phyloP scores from a whole-genome alignment of 2,797 vertebrate species.

The Syndactyla subalaris region DNA sequence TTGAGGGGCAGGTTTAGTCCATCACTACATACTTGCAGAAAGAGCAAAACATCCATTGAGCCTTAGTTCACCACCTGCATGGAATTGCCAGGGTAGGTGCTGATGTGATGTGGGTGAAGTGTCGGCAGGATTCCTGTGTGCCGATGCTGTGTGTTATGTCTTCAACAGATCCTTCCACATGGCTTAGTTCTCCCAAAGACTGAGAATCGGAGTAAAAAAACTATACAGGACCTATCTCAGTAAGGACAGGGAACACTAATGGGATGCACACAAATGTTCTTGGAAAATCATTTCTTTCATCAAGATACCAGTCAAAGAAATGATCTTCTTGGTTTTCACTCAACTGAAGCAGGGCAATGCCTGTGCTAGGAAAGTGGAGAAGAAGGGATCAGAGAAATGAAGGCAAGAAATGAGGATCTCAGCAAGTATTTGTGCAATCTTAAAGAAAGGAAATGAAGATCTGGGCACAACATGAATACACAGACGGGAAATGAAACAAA shows the following conservation, averaged over 20 bases:
- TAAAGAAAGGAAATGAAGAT: not conserved
- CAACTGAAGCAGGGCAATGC: not conserved
- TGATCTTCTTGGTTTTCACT: not conserved
- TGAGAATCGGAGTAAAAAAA: not conserved
- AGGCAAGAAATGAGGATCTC: not conserved
- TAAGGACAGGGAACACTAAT: not conserved
- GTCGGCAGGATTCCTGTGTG: not conserved
- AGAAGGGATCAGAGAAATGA: not conserved
- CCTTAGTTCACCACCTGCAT: not conserved
- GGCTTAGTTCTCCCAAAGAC: not conserved
- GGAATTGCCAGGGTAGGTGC: not conserved
- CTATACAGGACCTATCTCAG: not conserved
- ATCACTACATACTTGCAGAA: not conserved
- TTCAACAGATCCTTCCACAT: not conserved
- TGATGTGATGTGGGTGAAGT: not conserved
- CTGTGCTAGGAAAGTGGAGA: not conserved
- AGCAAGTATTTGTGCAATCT: not conserved
- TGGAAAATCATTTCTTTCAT: not conserved
- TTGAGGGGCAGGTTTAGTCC: not conserved
- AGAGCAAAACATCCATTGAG: not conserved
- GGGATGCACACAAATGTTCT: not conserved
- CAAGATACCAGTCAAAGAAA: not conserved
- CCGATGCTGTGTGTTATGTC: not conserved
- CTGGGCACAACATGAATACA: not conserved
- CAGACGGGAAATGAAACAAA: not conserved